A percentile compares a stretch with the other conserved stretches of the same genome.
Evolutionary conservation across 2,888 invertebrate genomes (phyloP).

Genomic region (Cinara cedri): DNA sequence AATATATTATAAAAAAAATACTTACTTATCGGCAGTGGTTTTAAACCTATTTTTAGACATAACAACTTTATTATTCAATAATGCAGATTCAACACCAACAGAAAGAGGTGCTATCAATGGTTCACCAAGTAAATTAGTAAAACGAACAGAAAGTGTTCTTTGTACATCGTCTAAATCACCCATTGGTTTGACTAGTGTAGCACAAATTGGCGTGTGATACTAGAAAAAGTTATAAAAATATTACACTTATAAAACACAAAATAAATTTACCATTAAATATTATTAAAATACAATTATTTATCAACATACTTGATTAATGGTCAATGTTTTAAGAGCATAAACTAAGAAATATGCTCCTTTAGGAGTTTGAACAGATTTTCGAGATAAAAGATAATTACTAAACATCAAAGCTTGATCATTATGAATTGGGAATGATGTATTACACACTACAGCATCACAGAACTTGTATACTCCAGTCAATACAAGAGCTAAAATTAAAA

Average conservation of each 20-base stretch:
- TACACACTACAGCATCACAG: conserved; percentile 67
- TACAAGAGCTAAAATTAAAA: conserved; percentile 65
- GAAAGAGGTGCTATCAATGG: conserved; percentile 70
- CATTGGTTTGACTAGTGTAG: conserved; percentile 75
- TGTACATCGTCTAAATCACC: conserved; percentile 51
- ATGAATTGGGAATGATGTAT: conserved; percentile 73
- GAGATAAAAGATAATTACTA: conserved; percentile 85
- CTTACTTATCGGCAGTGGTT: conserved; percentile 63
- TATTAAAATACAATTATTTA: background rate
- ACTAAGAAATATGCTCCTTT: conserved; percentile 83
- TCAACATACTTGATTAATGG: conserved; percentile 71
- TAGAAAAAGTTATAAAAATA: conserved; percentile 82
- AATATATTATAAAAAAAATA: conserved; percentile 28
- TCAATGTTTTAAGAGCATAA: conserved; percentile 75
- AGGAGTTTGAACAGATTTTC: conserved; percentile 85
- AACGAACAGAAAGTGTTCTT: conserved; percentile 70
- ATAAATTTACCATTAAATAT: background rate
- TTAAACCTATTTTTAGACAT: conserved; percentile 69
- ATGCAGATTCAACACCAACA: conserved; percentile 78
- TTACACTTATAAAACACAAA: conserved; percentile 66
- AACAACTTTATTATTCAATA: conserved; percentile 78
- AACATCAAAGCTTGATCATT: conserved; percentile 85
- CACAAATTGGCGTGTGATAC: conserved; percentile 73
- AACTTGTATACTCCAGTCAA: conserved; percentile 71
- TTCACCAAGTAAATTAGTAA: conserved; percentile 78